Evolutionary conservation across 2,113 vertebrate species (phyloP), one percentile per base, ranked within the genome.

Genomic region (Serinus canaria): DNA sequence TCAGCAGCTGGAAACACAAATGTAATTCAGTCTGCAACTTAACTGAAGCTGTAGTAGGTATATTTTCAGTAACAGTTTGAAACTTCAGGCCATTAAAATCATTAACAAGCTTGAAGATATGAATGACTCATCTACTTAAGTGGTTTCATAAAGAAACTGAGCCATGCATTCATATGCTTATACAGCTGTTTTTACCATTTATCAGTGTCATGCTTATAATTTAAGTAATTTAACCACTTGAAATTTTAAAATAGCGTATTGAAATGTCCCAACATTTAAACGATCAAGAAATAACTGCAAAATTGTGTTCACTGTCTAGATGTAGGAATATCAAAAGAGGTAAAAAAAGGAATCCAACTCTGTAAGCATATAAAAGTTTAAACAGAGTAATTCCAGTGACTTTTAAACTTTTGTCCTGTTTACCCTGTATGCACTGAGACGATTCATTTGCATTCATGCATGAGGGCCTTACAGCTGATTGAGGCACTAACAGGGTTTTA

Each of bases 71-170:
- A 87, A 79, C n/a, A 87, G 59, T 68, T 77, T 70, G 67, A 86
- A 95, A 92, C 78, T 83, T 44, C 22, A 77, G 55, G 67, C 83
- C 43, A 90, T 88, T 88, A 92, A 94, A 96, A 90, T 80, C 13
- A 83, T 79, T 88, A 90, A 85, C 75, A 79, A 93, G 63, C 72
- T 74, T 83, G 72, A 88, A 86, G 72, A 92, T 69, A 93, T 28
- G 72, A 92, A 96, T 80, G 76, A 70, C 76, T 92, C 79, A 95
- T 90, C 72, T 73, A 62, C 63, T 88, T 80, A 82, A 95, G 55
- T 67, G 46, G 35, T 90, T 85, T 70, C 55, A 68, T 92, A 63
- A 50, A 83, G 78, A 93, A 91, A 58, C 50, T 50, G 50, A 94
- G 37, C 35, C 20, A 58, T 58, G 53, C 23, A 55, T 76, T 93